Base-by-base conservation (phyloP, 2,113 vertebrate genomes). In the Otus sunia region DNA sequence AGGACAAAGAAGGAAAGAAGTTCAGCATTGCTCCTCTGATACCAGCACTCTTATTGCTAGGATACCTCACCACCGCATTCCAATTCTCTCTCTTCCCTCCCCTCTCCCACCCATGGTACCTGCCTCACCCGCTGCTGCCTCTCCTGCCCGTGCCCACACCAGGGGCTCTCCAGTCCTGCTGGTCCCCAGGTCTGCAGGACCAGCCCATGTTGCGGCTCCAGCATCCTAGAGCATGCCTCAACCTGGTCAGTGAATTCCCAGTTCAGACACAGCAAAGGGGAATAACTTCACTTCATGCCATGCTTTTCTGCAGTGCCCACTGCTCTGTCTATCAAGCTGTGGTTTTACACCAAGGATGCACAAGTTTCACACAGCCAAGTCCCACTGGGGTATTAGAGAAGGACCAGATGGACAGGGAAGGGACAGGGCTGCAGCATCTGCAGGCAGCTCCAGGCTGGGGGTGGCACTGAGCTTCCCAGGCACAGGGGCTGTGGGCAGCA, bases 51-150 rank as follows among this genome's bases (percentile, higher is more conserved):
- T 66, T 55, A 43, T 69, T 59, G 55, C 27, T 15, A 53, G 52
- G 52, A 56, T 8, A 25, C 9, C 30, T 49, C 52, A 62, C 10
- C 47, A 36, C 41, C 2, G 0, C n/a, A 30, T 60, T 45, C 27
- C 21, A 23, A 20, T 39, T 68, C 26, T 17, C 15, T 25, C 37
- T 76, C 21, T 36, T 50, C n/a, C 83, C 12, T 76, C 23, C 36
- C 15, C 32, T 75, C 34, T 50, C 25, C 16, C 22, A 21, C 8
- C 27, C 1, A 1, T 2, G 0, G 39, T 50, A 66, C 32, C 27
- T 47, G 32, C 43, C 47, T 23, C 21, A 58, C 15, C 50, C 69
- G 22, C 37, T 7, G 30, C 63, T 64, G 50, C 63, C 52, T 29
- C 30, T 66, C 32, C 69, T 43, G 37, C 36, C 45, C 47, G 6